A percentile compares a stretch with the other conserved stretches of the same genome.
Evolutionary conservation across 2,888 invertebrate genomes (phyloP).

Genomic region (Lamproptera curius): DNA sequence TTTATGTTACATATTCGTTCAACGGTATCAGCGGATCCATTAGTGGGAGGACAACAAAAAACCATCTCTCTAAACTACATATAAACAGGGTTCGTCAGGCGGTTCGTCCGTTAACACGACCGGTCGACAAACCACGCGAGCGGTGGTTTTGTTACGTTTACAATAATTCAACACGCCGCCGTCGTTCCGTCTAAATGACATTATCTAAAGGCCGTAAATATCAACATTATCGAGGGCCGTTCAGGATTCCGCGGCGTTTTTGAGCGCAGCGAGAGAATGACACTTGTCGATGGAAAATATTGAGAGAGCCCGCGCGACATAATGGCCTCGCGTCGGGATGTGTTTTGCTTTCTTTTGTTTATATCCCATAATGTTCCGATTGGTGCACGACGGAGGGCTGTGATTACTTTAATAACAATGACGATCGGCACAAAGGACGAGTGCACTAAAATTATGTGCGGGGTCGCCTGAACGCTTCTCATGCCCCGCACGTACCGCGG

Average conservation of each 20-base stretch:
- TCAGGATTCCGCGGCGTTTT: conserved; percentile 73
- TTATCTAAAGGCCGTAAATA: conserved; percentile 74
- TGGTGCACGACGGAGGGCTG: conserved; percentile 70
- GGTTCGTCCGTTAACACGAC: conserved; percentile 9
- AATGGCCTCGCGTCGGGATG: conserved; percentile 76
- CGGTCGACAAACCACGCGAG: conserved; percentile 36
- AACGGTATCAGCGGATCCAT: too few species aligned
- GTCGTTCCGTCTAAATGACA: conserved; percentile 68
- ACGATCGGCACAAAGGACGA: conserved; percentile 68
- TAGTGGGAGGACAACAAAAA: too few species aligned
- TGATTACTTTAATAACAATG: conserved; percentile 78
- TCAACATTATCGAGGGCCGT: conserved; percentile 70
- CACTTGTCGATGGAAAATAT: conserved; percentile 76
- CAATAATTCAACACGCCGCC: conserved; percentile 55
- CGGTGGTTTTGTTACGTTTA: conserved; percentile 54
- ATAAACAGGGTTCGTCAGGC: too few species aligned
- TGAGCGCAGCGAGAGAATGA: conserved; percentile 70
- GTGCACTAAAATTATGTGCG: conserved; percentile 67
- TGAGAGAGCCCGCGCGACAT: conserved; percentile 74
- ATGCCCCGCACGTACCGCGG: conserved; percentile 65
- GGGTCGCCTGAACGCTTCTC: conserved; percentile 63
- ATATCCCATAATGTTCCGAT: conserved; percentile 77
- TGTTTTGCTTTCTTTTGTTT: conserved; percentile 76
- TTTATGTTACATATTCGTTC: too few species aligned
- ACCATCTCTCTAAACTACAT: too few species aligned